phyloP scores from a whole-genome alignment of 1,140 invertebrate genomes.

The Aphidius gifuensis region DNA sequence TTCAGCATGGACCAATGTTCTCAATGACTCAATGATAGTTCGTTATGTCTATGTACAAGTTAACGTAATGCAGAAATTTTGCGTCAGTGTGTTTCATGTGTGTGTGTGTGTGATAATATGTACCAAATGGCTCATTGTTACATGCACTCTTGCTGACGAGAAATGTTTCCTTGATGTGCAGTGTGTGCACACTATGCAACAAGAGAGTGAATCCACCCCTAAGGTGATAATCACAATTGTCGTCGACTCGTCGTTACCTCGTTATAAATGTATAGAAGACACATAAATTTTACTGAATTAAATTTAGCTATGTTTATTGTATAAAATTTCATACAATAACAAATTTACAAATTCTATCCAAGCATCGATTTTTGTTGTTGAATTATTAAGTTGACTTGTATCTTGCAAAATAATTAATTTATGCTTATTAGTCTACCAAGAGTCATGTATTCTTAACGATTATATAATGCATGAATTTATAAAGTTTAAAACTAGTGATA shows the following conservation, averaged over 20 bases:
- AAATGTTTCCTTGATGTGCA: constrained; percentile 18
- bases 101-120: neutral
- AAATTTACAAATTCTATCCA: too few relatives aligned
- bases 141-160: constrained; percentile 22
- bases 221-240: constrained; percentile 22
- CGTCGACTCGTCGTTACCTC: neutral
- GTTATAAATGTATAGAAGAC: constrained; percentile 1
- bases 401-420: too few relatives aligned
- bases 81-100: constrained; percentile 27
- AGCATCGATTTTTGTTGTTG: too few relatives aligned
- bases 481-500: too few relatives aligned
- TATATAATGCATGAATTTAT: too few relatives aligned
- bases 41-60: constrained; percentile 14
- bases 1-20: neutral
- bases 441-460: too few relatives aligned
- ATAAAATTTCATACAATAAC: too few relatives aligned
- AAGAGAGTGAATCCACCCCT: constrained; percentile 1
- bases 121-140: constrained; percentile 23
- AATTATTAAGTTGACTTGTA: too few relatives aligned
- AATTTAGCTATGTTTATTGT: too few relatives aligned
- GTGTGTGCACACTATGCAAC: constrained; percentile 16
- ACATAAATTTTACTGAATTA: neutral
- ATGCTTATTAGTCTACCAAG: too few relatives aligned
- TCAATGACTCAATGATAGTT: constrained; percentile 9
- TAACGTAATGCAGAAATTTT: constrained; percentile 26